These are phyloP conservation scores for Thymelicus acteon DNA, from an alignment of 2,888 invertebrate species.

Conservation along the genomic window DNA sequence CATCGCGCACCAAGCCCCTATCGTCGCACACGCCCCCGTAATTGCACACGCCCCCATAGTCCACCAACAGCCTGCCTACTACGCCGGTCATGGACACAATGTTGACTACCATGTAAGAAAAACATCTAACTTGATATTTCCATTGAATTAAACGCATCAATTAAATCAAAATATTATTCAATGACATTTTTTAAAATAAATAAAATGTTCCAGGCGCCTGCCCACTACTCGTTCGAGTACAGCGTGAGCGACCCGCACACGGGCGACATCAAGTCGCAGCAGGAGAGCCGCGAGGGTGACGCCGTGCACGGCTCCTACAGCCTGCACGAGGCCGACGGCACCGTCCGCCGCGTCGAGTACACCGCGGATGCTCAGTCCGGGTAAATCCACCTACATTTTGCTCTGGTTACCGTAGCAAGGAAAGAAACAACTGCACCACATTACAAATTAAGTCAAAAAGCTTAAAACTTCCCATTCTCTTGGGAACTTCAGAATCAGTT, in stretches of 20 bases:
- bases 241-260: slow-evolving; percentile 74
- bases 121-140: not conserved
- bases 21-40: slow-evolving; percentile 47
- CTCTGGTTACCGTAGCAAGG: no score
- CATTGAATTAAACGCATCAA: no score
- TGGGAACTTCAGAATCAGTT: no score
- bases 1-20: slow-evolving; percentile 56
- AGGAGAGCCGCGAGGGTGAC: slow-evolving; percentile 86
- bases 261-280: slow-evolving; percentile 83
- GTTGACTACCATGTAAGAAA: slow-evolving; percentile 21
- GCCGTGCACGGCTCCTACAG: slow-evolving; percentile 87
- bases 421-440: no score
- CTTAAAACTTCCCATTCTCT: no score
- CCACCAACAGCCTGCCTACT: slow-evolving; percentile 67
- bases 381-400: slow-evolving; percentile 50
- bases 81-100: slow-evolving; percentile 31
- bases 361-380: slow-evolving; percentile 85
- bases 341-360: slow-evolving; percentile 85
- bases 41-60: slow-evolving; percentile 16
- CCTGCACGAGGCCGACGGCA: slow-evolving; percentile 85
- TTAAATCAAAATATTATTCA: no score
- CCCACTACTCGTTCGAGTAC: slow-evolving; percentile 76
- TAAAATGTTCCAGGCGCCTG: slow-evolving; percentile 52
- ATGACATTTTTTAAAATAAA: no score
- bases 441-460: no score